Conservation (phyloP, 2,888 invertebrate species). For the Elmis aenea region DNA sequence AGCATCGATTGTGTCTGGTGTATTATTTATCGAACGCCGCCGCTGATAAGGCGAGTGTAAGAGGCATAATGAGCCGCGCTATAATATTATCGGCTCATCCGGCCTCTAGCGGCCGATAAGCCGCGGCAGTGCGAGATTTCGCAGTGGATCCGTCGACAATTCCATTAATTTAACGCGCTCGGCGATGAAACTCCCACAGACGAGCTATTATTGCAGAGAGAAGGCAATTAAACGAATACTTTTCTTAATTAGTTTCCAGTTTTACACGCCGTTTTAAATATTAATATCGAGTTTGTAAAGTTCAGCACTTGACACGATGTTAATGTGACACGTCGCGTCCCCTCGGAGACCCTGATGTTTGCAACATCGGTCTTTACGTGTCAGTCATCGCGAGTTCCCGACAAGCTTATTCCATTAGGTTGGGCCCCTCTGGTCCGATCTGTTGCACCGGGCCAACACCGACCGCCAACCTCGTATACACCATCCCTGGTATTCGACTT, state of each 20-base stretch:
- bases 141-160: conserved; percentile 43
- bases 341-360: conserved; percentile 7
- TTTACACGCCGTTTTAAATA: conserved; percentile 41
- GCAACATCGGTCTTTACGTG: conserved; percentile 17
- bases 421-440: conserved; percentile 15
- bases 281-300: conserved; percentile 33
- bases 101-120: conserved; percentile 39
- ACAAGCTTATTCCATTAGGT: conserved; percentile 27
- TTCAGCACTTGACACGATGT: conserved; percentile 20
- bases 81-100: conserved; percentile 37
- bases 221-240: conserved; percentile 45
- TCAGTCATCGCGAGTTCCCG: conserved; percentile 21
- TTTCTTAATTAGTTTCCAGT: conserved; percentile 46
- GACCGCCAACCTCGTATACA: too few relatives aligned
- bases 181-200: conserved; percentile 39
- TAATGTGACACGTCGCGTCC: conserved; percentile 13
- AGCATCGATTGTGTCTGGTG: conserved; percentile 19
- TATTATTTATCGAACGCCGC: conserved; percentile 32
- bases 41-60: conserved; percentile 30
- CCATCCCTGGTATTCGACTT: too few relatives aligned
- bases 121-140: conserved; percentile 39
- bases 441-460: conserved; percentile 8
- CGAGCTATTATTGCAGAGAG: conserved; percentile 39
- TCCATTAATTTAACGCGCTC: conserved; percentile 45
- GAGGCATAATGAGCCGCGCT: conserved; percentile 34